phyloP scores from a whole-genome alignment of 2,797 vertebrate genomes.

The Columba guinea region DNA sequence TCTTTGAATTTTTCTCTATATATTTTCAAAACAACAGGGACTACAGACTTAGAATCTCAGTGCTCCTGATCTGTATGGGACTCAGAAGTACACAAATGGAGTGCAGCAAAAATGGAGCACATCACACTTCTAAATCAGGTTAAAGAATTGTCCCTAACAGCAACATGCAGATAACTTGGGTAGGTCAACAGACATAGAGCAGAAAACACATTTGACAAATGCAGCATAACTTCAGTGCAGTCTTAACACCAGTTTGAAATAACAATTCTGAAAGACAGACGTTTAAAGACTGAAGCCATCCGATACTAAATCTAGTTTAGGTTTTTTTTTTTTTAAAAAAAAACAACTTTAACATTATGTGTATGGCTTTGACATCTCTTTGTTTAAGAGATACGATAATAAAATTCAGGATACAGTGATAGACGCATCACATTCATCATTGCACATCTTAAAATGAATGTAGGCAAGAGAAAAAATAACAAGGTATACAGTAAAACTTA shows the following conservation, averaged over 20 bases:
- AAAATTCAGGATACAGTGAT: neutral
- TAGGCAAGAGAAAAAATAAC: neutral
- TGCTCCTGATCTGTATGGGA: slow-evolving; percentile 12
- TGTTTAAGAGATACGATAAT: neutral
- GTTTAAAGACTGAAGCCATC: neutral
- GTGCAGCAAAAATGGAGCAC: neutral
- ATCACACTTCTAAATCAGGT: neutral
- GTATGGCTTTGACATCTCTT: neutral
- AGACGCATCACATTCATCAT: neutral
- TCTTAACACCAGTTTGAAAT: neutral
- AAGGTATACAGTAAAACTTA: neutral
- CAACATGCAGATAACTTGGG: neutral
- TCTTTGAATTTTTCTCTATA: neutral
- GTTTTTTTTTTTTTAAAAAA: neutral
- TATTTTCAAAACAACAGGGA: neutral
- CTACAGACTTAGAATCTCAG: neutral
- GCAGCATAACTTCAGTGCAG: neutral
- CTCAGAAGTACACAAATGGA: neutral
- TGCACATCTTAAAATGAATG: neutral
- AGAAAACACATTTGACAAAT: slow-evolving; percentile 16
- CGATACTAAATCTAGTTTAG: neutral
- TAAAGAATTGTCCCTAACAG: neutral
- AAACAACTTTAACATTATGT: neutral
- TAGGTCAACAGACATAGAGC: neutral
- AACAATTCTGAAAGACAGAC: neutral